Percentiles rank a stretch among this genome's conserved stretches.
These are phyloP conservation scores for Monomorium pharaonis DNA, from an alignment of 1,140 invertebrate species.

Conservation along the genomic window DNA sequence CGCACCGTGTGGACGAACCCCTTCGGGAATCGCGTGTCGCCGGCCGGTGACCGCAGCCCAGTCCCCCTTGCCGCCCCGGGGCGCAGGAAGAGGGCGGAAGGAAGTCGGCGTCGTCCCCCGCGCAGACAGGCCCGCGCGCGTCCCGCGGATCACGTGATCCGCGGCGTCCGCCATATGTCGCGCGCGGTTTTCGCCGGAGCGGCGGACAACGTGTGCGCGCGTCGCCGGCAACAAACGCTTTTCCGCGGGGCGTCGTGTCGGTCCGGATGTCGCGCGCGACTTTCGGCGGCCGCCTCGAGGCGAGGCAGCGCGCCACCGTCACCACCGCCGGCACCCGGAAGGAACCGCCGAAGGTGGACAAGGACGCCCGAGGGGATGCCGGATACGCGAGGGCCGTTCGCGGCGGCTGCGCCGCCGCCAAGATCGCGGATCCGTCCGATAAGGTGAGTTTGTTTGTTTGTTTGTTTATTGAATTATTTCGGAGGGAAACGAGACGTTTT, in stretches of 20 bases:
- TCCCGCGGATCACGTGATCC: conserved; percentile 4
- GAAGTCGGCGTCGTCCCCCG: background rate
- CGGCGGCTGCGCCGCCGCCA: too few relatives aligned
- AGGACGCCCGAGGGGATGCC: background rate
- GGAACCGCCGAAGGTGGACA: background rate
- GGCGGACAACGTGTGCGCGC: background rate
- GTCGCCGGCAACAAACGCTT: background rate
- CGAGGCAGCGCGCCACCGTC: background rate
- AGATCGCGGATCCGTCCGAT: background rate
- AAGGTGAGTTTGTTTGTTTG: conserved; percentile 9
- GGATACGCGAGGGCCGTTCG: background rate
- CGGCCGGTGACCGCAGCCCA: background rate
- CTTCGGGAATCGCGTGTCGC: background rate
- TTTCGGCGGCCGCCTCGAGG: background rate
- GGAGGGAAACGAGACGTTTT: background rate
- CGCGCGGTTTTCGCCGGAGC: background rate
- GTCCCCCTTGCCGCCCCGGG: too few relatives aligned
- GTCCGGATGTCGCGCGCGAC: background rate
- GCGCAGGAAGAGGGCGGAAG: background rate
- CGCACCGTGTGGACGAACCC: too few relatives aligned
- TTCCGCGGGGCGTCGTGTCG: background rate
- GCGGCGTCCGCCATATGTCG: conserved; percentile 28
- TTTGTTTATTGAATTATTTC: background rate
- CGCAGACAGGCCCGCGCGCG: background rate
- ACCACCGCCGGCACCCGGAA: background rate